Percentiles rank a stretch among this genome's conserved stretches.
phyloP scores from a whole-genome alignment of 2,888 invertebrate species.

The Drosophila colorata region DNA sequence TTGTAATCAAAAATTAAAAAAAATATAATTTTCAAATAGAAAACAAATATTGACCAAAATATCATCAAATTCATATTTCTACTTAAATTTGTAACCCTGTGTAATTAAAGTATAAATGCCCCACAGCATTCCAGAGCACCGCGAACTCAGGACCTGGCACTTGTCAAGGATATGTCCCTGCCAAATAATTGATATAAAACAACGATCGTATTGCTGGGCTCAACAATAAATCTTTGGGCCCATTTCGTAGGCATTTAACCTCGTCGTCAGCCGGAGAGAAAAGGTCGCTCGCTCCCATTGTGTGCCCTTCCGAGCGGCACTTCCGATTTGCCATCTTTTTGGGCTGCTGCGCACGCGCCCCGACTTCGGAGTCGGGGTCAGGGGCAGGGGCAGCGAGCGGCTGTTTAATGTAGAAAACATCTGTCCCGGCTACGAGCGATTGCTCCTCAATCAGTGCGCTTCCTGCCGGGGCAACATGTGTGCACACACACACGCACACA shows the following conservation, averaged over 20 bases:
- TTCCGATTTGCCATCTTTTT: constrained; percentile 64
- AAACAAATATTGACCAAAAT: too few relatives aligned
- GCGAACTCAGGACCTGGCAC: constrained; percentile 39
- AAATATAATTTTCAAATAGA: too few relatives aligned
- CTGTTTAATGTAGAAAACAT: constrained; percentile 70
- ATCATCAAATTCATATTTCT: too few relatives aligned
- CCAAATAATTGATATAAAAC: constrained; percentile 63
- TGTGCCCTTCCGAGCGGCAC: constrained; percentile 49
- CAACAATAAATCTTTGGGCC: constrained; percentile 65
- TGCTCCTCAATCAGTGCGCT: constrained; percentile 80
- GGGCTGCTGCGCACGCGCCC: constrained; percentile 55
- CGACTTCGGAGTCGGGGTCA: not conserved
- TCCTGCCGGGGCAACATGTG: constrained; percentile 75
- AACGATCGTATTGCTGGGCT: constrained; percentile 54
- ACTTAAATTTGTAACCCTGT: constrained; percentile 4
- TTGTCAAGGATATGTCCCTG: constrained; percentile 50
- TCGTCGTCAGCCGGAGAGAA: constrained; percentile 21
- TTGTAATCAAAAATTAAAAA: too few relatives aligned
- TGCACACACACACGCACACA: constrained; percentile 38
- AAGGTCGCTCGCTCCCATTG: constrained; percentile 27
- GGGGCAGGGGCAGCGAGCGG: constrained; percentile 24
- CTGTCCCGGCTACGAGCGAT: constrained; percentile 67
- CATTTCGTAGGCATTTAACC: constrained; percentile 65
- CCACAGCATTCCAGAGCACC: constrained; percentile 17
- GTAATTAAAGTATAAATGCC: constrained; percentile 28